Evolutionary conservation across 30 jellyfish, hydroid and myxozoan genomes (phyloP).

Genomic region (Turritopsis rubra): DNA sequence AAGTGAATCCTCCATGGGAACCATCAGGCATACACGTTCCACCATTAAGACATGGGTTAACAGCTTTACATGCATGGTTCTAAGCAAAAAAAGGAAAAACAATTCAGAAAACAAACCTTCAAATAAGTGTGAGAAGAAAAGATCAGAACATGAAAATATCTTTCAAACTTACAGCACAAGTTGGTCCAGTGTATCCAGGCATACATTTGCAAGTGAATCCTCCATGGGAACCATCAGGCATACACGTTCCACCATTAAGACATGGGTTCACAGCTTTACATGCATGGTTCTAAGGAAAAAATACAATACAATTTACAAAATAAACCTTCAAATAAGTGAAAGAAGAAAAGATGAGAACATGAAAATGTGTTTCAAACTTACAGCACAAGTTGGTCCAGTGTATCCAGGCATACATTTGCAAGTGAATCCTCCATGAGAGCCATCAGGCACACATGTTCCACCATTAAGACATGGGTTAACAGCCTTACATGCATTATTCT

Average conservation of each 20-base stretch:
- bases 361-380: too few species aligned
- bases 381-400: slow-evolving; percentile 49
- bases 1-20: slow-evolving; percentile 22
- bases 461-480: slow-evolving; percentile 6
- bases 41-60: background rate
- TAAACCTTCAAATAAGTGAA: too few species aligned
- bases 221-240: slow-evolving; percentile 46
- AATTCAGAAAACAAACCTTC: background rate
- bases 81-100: background rate
- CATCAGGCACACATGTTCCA: slow-evolving; percentile 10
- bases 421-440: background rate
- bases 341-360: too few species aligned
- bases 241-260: slow-evolving; percentile 50
- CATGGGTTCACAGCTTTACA: slow-evolving; percentile 58
- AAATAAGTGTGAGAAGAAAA: background rate
- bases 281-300: background rate
- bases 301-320: background rate
- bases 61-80: background rate
- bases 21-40: background rate
- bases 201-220: slow-evolving; percentile 57
- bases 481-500: slow-evolving; percentile 6
- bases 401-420: slow-evolving; percentile 68
- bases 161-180: slow-evolving; percentile 3
- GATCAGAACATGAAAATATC: background rate
- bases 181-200: slow-evolving; percentile 53